Percentiles rank a stretch among this genome's conserved stretches.
Evolutionary conservation across 1,140 invertebrate species (phyloP).

Genomic region (Leptinotarsa defecta): DNA sequence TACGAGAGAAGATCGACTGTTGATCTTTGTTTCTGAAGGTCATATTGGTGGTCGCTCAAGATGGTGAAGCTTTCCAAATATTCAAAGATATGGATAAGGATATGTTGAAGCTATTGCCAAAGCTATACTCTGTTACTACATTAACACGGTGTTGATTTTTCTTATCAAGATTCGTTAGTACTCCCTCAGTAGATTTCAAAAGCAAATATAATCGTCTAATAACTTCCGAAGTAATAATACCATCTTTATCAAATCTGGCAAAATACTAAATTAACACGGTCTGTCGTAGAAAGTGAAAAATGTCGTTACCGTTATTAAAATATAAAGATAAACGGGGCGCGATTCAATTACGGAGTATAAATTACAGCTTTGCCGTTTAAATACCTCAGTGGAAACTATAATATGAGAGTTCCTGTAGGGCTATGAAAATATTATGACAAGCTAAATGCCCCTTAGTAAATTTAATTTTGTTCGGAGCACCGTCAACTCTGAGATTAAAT

Average conservation of each 20-base stretch:
- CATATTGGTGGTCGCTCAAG: no score
- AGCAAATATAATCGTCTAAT: no score
- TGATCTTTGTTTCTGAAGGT: no score
- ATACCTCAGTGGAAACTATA: conserved; percentile 34
- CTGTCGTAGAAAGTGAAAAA: neutral
- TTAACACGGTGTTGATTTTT: no score
- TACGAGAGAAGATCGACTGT: no score
- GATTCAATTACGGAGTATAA: conserved; percentile 11
- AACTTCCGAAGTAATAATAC: neutral
- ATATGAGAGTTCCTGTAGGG: conserved; percentile 29
- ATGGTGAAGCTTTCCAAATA: no score
- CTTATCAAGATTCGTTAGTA: no score
- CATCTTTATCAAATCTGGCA: neutral
- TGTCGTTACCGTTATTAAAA: conserved; percentile 7
- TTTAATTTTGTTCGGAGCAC: conserved; percentile 35
- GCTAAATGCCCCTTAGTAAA: conserved; percentile 37
- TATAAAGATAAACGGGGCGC: neutral
- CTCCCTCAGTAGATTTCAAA: no score
- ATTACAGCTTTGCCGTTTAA: conserved; percentile 26
- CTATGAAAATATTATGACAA: conserved; percentile 40
- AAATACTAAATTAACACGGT: neutral
- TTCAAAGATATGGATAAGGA: no score
- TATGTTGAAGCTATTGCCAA: no score
- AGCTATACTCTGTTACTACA: no score
- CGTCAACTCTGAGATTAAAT: conserved; percentile 35